Percentiles rank a stretch among this genome's conserved stretches.
phyloP scores from a whole-genome alignment of 2,113 vertebrate species.

The Campylorhamphus procurvoides region DNA sequence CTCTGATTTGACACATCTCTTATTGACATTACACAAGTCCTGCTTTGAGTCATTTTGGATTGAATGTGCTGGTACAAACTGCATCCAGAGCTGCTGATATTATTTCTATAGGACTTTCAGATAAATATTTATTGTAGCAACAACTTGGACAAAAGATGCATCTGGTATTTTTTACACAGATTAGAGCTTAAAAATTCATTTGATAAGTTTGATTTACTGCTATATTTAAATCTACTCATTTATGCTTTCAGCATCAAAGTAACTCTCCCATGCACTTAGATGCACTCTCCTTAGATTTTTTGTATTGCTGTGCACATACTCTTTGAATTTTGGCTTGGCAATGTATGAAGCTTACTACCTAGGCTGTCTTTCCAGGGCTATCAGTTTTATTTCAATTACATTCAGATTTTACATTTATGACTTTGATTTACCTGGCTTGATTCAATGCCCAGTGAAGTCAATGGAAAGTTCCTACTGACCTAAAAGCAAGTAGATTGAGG shows the following conservation, averaged over 20 bases:
- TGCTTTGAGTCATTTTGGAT: not conserved
- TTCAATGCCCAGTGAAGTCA: not conserved
- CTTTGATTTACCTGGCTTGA: conserved; percentile 13
- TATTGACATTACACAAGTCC: not conserved
- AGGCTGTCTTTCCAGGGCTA: not conserved
- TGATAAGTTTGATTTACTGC: not conserved
- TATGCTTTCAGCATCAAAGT: not conserved
- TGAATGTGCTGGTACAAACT: not conserved
- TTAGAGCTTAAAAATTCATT: not conserved
- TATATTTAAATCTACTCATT: not conserved
- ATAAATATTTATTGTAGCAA: not conserved
- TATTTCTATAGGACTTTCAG: not conserved
- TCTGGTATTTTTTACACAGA: not conserved
- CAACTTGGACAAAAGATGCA: not conserved
- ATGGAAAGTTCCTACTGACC: not conserved
- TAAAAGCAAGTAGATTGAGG: not conserved
- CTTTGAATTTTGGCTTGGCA: not conserved
- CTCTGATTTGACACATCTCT: not conserved
- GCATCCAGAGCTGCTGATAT: not conserved
- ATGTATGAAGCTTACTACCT: not conserved
- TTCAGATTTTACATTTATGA: not conserved
- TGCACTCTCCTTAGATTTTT: not conserved
- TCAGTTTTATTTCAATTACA: not conserved
- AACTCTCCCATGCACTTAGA: not conserved
- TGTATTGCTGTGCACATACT: not conserved